Conservation (phyloP, 1,140 invertebrate species). For the Drosophila nannoptera region DNA sequence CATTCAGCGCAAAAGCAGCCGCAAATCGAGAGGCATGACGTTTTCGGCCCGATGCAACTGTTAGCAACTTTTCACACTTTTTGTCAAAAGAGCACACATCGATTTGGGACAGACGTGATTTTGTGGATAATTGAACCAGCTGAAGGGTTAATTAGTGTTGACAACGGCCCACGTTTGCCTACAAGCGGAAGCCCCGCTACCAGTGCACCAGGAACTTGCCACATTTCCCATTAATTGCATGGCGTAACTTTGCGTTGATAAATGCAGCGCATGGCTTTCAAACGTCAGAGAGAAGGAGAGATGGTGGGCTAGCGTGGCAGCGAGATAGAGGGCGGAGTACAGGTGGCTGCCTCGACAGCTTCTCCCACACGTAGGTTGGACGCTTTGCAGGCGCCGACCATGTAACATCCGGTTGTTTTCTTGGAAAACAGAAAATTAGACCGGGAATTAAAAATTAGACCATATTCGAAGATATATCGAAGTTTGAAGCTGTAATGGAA, state of each 20-base stretch:
- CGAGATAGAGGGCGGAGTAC: neutral
- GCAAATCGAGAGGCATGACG: no score
- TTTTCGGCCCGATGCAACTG: neutral
- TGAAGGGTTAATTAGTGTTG: constrained; percentile 59
- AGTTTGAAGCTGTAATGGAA: constrained; percentile 29
- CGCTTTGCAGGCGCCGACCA: constrained; percentile 7
- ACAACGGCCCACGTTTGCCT: constrained; percentile 31
- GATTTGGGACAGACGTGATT: neutral
- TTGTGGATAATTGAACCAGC: constrained; percentile 51
- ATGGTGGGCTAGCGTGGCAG: neutral
- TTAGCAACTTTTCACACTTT: neutral
- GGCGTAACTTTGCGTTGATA: constrained; percentile 40
- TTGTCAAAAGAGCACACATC: neutral
- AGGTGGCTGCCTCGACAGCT: constrained; percentile 2
- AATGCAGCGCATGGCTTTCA: constrained; percentile 45
- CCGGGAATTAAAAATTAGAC: no score
- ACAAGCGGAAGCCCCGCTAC: constrained; percentile 5
- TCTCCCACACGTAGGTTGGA: neutral
- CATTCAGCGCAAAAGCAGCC: no score
- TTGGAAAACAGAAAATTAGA: no score
- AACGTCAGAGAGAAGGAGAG: neutral
- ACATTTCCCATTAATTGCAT: constrained; percentile 62
- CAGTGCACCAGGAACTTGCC: constrained; percentile 18
- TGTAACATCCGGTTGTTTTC: no score
- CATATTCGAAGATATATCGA: neutral